phyloP scores from a whole-genome alignment of 1,140 invertebrate species.

The Drosophila yakuba region DNA sequence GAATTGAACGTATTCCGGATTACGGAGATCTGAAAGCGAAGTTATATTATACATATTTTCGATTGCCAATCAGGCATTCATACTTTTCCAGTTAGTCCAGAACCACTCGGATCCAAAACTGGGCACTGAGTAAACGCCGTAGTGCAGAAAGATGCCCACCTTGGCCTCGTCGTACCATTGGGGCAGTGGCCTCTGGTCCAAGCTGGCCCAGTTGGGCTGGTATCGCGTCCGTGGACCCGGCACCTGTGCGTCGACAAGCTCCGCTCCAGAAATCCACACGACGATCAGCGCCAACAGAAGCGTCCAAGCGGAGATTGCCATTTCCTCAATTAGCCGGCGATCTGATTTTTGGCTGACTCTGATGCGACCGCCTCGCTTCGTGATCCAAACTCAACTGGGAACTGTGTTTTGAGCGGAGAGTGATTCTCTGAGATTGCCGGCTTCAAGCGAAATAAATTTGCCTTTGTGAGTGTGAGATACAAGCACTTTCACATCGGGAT shows the following conservation, averaged over 20 bases:
- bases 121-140: conserved; percentile 96
- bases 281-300: conserved; percentile 14
- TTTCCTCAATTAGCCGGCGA: conserved; percentile 30
- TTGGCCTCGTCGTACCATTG: conserved; percentile 95
- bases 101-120: conserved; percentile 95
- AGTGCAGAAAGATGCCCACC: conserved; percentile 97
- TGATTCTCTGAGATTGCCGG: background rate
- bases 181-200: conserved; percentile 93
- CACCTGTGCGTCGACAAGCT: conserved; percentile 20
- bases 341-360: background rate
- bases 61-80: background rate
- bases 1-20: conserved; percentile 86
- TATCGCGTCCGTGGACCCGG: conserved; percentile 83
- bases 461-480: conserved; percentile 1
- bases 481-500: background rate
- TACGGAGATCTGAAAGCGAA: conserved; percentile 44
- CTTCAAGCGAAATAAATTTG: background rate
- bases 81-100: conserved; percentile 91
- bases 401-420: background rate
- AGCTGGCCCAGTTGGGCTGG: conserved; percentile 91
- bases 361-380: conserved; percentile 8
- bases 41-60: background rate
- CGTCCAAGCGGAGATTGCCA: conserved; percentile 42
- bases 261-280: background rate
- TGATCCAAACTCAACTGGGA: conserved; percentile 28